Percentiles rank a stretch among this genome's conserved stretches.
Evolutionary conservation across 2,797 vertebrate genomes (phyloP).

Genomic region (Yasuhikotakia modesta): DNA sequence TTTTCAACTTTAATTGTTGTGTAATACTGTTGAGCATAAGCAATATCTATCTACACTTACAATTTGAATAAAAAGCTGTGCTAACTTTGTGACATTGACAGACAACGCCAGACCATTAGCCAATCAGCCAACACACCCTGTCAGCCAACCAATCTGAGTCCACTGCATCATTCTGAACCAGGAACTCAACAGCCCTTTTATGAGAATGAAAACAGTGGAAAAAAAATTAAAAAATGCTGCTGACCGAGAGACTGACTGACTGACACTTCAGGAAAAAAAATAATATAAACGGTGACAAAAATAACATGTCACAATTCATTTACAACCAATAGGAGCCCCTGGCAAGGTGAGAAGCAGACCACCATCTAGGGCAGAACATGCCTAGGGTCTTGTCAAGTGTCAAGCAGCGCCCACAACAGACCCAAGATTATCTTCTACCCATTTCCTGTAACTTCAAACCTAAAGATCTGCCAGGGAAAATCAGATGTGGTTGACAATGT

Average conservation of each 20-base stretch:
- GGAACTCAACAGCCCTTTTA: too few species aligned
- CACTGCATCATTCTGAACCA: too few species aligned
- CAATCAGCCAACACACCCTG: too few species aligned
- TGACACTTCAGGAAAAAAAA: constrained; percentile 7
- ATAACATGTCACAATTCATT: constrained; percentile 14
- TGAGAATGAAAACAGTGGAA: too few species aligned
- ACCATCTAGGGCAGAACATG: constrained; percentile 26
- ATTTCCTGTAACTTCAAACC: not conserved
- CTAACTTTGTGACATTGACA: too few species aligned
- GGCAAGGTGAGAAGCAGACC: constrained; percentile 24
- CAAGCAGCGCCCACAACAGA: constrained; percentile 16
- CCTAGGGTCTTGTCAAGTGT: constrained; percentile 14
- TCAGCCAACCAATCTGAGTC: too few species aligned
- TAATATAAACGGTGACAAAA: constrained; percentile 41
- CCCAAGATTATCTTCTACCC: constrained; percentile 20
- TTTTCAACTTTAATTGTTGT: too few species aligned
- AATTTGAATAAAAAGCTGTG: too few species aligned
- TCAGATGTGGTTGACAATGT: not conserved
- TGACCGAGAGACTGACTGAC: constrained; percentile 21
- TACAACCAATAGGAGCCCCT: constrained; percentile 18
- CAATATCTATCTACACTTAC: too few species aligned
- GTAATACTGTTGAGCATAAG: too few species aligned
- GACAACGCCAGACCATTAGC: too few species aligned
- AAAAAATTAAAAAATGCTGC: not conserved
- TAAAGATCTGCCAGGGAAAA: not conserved